These are phyloP conservation scores for Drosophila affinis DNA, from an alignment of 2,888 invertebrate species.

Conservation along the genomic window DNA sequence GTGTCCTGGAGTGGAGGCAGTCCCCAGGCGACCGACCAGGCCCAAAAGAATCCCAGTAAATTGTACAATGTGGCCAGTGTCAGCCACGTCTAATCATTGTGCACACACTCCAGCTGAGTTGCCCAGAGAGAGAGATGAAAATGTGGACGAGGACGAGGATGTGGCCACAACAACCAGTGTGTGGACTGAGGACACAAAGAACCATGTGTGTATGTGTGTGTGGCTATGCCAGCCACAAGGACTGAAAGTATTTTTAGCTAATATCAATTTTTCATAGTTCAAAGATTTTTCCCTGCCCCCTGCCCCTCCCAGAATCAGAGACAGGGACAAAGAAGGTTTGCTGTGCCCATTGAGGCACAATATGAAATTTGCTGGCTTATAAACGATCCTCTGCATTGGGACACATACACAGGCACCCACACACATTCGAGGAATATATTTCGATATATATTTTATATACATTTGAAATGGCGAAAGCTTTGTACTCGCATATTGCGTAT, in stretches of 20 bases:
- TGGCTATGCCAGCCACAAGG: conserved; percentile 48
- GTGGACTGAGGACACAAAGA: conserved; percentile 51
- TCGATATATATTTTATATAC: conserved; percentile 26
- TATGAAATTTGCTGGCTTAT: conserved; percentile 75
- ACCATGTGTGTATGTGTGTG: neutral
- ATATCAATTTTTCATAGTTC: conserved; percentile 81
- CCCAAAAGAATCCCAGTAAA: conserved; percentile 69
- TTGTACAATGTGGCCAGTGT: conserved; percentile 77
- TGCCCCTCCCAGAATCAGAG: neutral
- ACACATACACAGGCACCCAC: conserved; percentile 14
- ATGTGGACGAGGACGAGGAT: conserved; percentile 2
- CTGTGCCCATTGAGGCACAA: conserved; percentile 57
- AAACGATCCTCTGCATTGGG: conserved; percentile 75
- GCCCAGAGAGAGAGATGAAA: conserved; percentile 26
- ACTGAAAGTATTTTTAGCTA: conserved; percentile 79
- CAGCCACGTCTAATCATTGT: conserved; percentile 72
- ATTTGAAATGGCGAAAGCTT: conserved; percentile 64
- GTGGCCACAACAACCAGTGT: conserved; percentile 3
- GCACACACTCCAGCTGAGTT: conserved; percentile 70
- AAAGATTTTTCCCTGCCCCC: conserved; percentile 63
- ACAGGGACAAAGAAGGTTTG: conserved; percentile 22
- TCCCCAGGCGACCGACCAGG: conserved; percentile 38
- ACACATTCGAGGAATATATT: conserved; percentile 5
- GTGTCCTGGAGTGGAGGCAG: conserved; percentile 4
- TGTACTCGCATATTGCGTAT: conserved; percentile 43